phyloP scores from a whole-genome alignment of 2,113 vertebrate species.

The Manacus vitellinus region DNA sequence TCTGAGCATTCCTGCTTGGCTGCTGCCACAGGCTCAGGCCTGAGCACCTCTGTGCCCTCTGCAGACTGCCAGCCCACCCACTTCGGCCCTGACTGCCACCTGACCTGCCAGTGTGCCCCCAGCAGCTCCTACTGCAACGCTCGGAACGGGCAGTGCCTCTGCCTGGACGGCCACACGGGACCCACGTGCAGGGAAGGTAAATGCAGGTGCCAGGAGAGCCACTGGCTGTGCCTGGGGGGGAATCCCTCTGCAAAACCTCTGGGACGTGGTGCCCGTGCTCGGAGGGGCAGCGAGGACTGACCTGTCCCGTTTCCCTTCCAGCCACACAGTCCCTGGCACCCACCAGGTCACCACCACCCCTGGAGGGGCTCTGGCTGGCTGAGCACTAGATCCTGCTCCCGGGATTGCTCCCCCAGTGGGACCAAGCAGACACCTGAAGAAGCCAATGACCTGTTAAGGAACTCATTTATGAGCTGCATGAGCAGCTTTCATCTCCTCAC shows the following conservation, averaged over 20 bases:
- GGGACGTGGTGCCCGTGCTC: fast-evolving
- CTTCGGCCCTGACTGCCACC: slow-evolving; percentile 84
- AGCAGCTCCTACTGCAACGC: slow-evolving; percentile 77
- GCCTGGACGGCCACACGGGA: slow-evolving; percentile 78
- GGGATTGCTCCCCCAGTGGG: neutral
- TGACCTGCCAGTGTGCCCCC: slow-evolving; percentile 80
- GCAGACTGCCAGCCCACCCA: slow-evolving; percentile 78
- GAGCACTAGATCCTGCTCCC: neutral
- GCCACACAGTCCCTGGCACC: neutral
- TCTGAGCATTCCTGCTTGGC: neutral
- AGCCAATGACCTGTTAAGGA: neutral
- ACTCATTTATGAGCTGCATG: neutral
- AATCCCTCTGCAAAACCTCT: fast-evolving
- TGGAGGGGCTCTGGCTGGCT: fast-evolving
- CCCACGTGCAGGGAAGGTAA: slow-evolving; percentile 84
- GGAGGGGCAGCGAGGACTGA: neutral
- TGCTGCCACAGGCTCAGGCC: neutral
- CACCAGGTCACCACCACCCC: neutral
- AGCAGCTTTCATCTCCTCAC: fast-evolving
- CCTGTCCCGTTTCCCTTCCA: neutral
- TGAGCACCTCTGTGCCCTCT: neutral
- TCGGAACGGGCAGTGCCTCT: slow-evolving; percentile 83
- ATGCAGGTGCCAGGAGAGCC: fast-evolving
- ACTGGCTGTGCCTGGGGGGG: fast-evolving
- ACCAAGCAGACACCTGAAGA: neutral